Evolutionary conservation across 2,797 vertebrate genomes (phyloP).

Genomic region (Platyrinchus mystaceus): DNA sequence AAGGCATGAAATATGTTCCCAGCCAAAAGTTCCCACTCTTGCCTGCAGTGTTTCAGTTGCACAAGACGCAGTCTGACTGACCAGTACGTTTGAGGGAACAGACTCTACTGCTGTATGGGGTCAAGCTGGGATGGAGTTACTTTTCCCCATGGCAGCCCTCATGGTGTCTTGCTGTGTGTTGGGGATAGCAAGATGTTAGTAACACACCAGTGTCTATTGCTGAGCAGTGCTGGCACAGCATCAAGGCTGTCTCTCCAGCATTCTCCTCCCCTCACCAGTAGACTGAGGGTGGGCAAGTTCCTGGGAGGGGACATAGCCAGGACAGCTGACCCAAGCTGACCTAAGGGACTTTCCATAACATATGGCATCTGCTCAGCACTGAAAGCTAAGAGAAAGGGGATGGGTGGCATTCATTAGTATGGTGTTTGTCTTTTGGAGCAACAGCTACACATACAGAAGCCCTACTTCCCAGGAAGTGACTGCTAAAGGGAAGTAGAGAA

Average conservation of each 20-base stretch:
- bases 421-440: background rate
- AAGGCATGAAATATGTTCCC: background rate
- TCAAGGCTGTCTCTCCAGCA: too few species aligned
- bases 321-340: background rate
- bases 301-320: background rate
- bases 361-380: background rate
- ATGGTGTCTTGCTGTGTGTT: background rate
- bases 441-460: background rate
- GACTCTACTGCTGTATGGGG: accelerated
- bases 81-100: accelerated
- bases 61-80: background rate
- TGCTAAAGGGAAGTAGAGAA: background rate
- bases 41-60: background rate
- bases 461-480: background rate
- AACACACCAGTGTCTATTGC: background rate
- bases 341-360: background rate
- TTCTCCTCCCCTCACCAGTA: background rate
- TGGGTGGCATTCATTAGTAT: background rate
- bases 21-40: background rate
- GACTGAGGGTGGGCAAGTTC: too few species aligned
- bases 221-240: background rate
- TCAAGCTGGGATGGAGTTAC: background rate
- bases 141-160: background rate
- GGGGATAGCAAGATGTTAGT: background rate
- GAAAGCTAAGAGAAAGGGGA: background rate